Percentiles rank a stretch among this genome's conserved stretches.
phyloP scores from a whole-genome alignment of 2,113 vertebrate genomes.

The Acanthisitta chloris region DNA sequence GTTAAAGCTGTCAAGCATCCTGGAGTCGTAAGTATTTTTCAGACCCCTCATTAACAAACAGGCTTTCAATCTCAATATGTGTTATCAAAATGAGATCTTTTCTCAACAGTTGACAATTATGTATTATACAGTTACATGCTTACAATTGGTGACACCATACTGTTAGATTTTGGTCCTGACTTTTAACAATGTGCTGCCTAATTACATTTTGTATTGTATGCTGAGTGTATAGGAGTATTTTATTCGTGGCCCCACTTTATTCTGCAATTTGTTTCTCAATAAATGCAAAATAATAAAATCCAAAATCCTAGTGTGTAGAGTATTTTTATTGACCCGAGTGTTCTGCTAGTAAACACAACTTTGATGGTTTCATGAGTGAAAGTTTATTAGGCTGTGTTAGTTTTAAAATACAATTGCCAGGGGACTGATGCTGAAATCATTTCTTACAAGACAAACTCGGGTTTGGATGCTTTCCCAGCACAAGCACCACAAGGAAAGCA shows the following conservation, averaged over 20 bases:
- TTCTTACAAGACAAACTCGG: slow-evolving; percentile 32
- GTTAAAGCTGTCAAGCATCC: slow-evolving; percentile 73
- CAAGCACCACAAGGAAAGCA: background rate
- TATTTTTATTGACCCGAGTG: slow-evolving; percentile 58
- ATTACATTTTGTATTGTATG: slow-evolving; percentile 70
- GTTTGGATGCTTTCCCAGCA: slow-evolving; percentile 53
- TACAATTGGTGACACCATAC: slow-evolving; percentile 67
- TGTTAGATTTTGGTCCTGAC: slow-evolving; percentile 69
- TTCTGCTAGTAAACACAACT: slow-evolving; percentile 61
- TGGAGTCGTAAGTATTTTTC: slow-evolving; percentile 71
- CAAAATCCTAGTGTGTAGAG: slow-evolving; percentile 3
- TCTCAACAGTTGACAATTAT: slow-evolving; percentile 74
- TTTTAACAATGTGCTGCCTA: slow-evolving; percentile 77
- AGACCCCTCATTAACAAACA: slow-evolving; percentile 66
- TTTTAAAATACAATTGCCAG: slow-evolving; percentile 50
- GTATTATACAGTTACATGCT: slow-evolving; percentile 69
- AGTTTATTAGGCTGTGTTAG: slow-evolving; percentile 60
- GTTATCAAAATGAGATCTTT: slow-evolving; percentile 80
- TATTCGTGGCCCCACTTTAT: slow-evolving; percentile 62
- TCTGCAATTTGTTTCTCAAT: slow-evolving; percentile 73
- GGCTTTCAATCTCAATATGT: slow-evolving; percentile 70
- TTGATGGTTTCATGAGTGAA: slow-evolving; percentile 48
- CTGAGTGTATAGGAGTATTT: slow-evolving; percentile 58
- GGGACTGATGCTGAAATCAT: slow-evolving; percentile 31
- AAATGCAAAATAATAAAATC: slow-evolving; percentile 70